These are phyloP conservation scores for Sebastes alutus DNA, from an alignment of 2,797 vertebrate species.

Conservation along the genomic window DNA sequence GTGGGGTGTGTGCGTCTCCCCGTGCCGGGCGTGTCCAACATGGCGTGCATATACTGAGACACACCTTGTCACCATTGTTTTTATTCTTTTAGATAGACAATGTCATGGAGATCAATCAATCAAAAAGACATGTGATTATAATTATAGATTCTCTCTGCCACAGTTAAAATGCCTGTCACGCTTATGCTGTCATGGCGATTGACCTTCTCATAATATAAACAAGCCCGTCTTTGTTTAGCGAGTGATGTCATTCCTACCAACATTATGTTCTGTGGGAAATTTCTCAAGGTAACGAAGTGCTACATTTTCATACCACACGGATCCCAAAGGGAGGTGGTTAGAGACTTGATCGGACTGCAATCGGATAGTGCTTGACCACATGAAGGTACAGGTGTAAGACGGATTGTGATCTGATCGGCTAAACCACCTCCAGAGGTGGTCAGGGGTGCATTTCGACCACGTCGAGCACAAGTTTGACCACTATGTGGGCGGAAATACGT, in stretches of 20 bases:
- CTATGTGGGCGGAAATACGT: too few species aligned
- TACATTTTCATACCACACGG: not conserved
- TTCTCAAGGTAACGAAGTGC: not conserved
- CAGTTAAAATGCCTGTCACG: not conserved
- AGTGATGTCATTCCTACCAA: not conserved
- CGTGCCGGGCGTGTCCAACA: not conserved
- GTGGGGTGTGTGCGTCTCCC: not conserved
- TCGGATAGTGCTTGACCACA: too few species aligned
- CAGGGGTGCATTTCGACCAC: too few species aligned
- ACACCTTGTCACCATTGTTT: not conserved
- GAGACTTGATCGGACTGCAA: too few species aligned
- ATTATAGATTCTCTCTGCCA: not conserved
- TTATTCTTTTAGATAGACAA: not conserved
- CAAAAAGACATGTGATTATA: not conserved
- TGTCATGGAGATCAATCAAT: not conserved
- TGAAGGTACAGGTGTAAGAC: too few species aligned
- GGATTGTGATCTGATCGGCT: too few species aligned
- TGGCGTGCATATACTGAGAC: not conserved
- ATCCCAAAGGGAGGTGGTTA: not conserved
- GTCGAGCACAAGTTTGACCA: too few species aligned
- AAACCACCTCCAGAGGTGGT: too few species aligned
- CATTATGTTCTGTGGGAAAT: not conserved
- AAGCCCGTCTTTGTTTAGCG: not conserved
- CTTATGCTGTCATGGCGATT: not conserved
- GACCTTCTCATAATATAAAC: not conserved